A percentile compares a stretch with the other conserved stretches of the same genome.
phyloP scores from a whole-genome alignment of 1,140 invertebrate genomes.

The Aphelinus atriplicis region DNA sequence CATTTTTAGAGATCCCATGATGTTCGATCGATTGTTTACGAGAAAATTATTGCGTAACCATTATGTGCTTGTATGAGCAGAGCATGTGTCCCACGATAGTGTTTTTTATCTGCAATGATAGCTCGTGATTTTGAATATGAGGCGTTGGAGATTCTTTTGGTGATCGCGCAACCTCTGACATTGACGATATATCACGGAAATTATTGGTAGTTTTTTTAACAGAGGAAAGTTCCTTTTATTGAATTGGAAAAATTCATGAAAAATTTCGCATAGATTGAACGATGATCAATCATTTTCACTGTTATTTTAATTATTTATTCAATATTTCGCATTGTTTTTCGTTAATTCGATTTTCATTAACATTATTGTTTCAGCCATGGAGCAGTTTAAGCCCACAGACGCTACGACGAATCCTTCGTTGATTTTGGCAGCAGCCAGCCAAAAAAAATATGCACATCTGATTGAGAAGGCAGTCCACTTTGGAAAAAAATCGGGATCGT shows the following conservation, averaged over 20 bases:
- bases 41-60: not conserved
- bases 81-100: conserved; percentile 14
- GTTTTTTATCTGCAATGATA: not conserved
- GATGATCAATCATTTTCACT: no score
- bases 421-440: conserved; percentile 90
- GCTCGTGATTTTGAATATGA: not conserved
- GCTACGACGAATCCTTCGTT: conserved; percentile 99
- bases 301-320: no score
- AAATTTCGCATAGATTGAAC: no score
- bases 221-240: no score
- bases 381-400: conserved; percentile 98
- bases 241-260: no score
- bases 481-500: conserved; percentile 79
- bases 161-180: conserved; percentile 8
- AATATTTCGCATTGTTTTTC: no score
- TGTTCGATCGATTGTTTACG: not conserved
- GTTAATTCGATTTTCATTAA: no score
- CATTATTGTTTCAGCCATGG: conserved; percentile 79
- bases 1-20: no score
- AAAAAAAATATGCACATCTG: conserved; percentile 90
- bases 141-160: not conserved
- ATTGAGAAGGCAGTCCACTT: conserved; percentile 91
- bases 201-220: no score
- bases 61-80: not conserved
- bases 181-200: not conserved